phyloP scores from a whole-genome alignment of 2,113 vertebrate species.

The Amia ocellicauda region DNA sequence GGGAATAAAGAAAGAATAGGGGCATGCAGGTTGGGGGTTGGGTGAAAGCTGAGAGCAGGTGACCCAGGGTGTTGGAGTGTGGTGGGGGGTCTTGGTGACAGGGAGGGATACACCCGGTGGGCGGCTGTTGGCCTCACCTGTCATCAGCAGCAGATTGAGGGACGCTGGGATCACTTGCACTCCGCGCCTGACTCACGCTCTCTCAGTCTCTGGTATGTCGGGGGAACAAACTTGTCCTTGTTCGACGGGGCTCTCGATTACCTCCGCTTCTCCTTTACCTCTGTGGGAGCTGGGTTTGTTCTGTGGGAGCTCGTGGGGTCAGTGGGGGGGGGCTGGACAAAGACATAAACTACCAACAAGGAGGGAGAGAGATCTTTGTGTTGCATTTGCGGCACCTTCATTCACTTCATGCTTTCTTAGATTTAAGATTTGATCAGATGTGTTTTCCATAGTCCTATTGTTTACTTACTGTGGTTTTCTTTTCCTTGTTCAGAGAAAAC shows the following conservation, averaged over 20 bases:
- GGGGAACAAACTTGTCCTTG: neutral
- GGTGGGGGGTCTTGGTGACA: neutral
- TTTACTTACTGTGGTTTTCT: too few species aligned
- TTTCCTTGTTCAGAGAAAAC: too few species aligned
- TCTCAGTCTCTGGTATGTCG: neutral
- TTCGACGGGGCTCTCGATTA: neutral
- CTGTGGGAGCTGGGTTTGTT: neutral
- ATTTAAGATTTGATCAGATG: too few species aligned
- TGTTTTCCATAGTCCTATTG: too few species aligned
- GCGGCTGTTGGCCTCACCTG: neutral
- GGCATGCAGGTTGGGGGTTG: too few species aligned
- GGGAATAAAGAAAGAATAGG: too few species aligned
- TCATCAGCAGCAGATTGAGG: slow-evolving; percentile 2
- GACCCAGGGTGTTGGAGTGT: neutral
- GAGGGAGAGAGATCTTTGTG: too few species aligned
- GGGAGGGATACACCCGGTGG: neutral
- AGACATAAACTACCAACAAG: neutral
- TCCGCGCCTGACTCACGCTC: neutral
- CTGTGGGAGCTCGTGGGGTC: too few species aligned
- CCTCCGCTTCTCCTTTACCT: neutral
- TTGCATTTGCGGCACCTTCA: too few species aligned
- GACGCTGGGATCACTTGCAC: neutral
- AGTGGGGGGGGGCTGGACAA: neutral
- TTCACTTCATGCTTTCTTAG: too few species aligned
- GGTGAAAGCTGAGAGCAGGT: neutral